A percentile compares a stretch with the other conserved stretches of the same genome.
Evolutionary conservation across 2,888 invertebrate species (phyloP).

Genomic region (Aproaerema taeniolella): DNA sequence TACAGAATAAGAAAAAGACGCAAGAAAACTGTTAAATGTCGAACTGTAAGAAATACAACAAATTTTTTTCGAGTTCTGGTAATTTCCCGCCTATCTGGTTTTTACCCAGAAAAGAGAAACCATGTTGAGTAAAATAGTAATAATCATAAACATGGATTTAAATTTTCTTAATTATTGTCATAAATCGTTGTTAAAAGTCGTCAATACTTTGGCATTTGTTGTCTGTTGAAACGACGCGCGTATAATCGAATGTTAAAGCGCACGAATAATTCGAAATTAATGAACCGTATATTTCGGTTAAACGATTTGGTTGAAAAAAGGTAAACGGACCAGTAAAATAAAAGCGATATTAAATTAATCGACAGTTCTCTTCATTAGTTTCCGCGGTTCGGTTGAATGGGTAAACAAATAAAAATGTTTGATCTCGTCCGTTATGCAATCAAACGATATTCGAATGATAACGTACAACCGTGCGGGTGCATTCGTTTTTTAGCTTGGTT

Average conservation of each 20-base stretch:
- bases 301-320: slow-evolving; percentile 27
- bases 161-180: too few species aligned
- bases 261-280: slow-evolving; percentile 38
- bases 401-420: slow-evolving; percentile 73
- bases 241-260: slow-evolving; percentile 25
- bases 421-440: slow-evolving; percentile 64
- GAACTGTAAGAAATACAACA: too few species aligned
- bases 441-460: slow-evolving; percentile 61
- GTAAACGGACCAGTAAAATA: slow-evolving; percentile 49
- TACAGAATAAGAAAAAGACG: too few species aligned
- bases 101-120: too few species aligned
- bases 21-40: too few species aligned
- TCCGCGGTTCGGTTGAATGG: slow-evolving; percentile 63
- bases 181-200: too few species aligned
- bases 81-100: too few species aligned
- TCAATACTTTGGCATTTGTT: background rate
- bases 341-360: slow-evolving; percentile 68
- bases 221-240: slow-evolving; percentile 21
- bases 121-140: too few species aligned
- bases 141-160: too few species aligned
- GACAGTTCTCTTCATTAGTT: slow-evolving; percentile 73
- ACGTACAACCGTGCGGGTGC: slow-evolving; percentile 45
- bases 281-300: slow-evolving; percentile 50
- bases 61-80: too few species aligned
- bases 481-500: too few species aligned